Evolutionary conservation across 1,140 invertebrate genomes (phyloP), one percentile per base, ranked within the genome.

Genomic region (Drosophila bocki): DNA sequence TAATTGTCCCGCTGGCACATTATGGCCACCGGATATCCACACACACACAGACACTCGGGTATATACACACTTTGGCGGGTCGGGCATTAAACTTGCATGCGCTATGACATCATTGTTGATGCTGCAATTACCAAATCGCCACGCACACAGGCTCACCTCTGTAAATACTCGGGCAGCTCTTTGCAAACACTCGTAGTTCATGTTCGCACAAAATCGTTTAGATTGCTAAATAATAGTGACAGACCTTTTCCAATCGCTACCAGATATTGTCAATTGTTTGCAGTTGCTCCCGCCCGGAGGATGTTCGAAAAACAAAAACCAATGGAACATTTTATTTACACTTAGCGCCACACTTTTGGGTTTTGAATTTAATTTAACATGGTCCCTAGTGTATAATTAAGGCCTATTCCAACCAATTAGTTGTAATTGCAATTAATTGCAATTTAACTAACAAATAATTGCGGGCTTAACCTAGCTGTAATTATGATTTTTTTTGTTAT

Each of bases 41-140:
- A 60, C 48, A 37, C 56, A 17, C 69, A 41, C 37, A 60, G 33
- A 48, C 57, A 60, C 64, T 39, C 22, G 26, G 39, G 35, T 15
- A 26, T 19, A 42, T 22, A 42, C 53, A 33, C 29, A 44, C 56
- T 45, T 45, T 22, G 26, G 17, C 17, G 17, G 53, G 35, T 50
- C 19, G 33, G 53, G 45, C 59, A 68, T 76, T 80, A 61, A 80
- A 80, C 56, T 60, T 64, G 65, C 54, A 63, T 80, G 69, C 37
- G 32, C 50, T n/a, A 50, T 76, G 82, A 64, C 75, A 82, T 67
- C 70, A 72, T 85, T 88, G 77, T 84, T 88, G 84, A 88, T 90
- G 84, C 80, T 90, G 84, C 84, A 88, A 88, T 88, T 88, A 84
- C 81, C 80, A 77, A 90, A 84, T 67, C 74, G 78, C 56, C 47